These are phyloP conservation scores for Himalopsyche japonica DNA, from an alignment of 2,888 invertebrate genomes.

Conservation along the genomic window DNA sequence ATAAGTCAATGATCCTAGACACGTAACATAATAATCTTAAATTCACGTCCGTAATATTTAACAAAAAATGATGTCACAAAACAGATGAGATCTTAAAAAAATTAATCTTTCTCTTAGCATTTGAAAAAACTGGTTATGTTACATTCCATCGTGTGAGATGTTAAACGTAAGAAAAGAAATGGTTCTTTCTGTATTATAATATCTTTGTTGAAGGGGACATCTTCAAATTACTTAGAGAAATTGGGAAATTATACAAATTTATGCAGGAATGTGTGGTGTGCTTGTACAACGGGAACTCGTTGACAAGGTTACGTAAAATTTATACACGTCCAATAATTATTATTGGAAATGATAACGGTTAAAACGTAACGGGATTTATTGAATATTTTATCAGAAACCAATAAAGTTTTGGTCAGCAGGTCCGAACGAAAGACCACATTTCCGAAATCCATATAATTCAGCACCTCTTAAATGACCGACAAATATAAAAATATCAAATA, in stretches of 20 bases:
- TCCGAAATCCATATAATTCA: too few species aligned
- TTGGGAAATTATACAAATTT: conserved; percentile 28
- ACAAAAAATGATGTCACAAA: neutral
- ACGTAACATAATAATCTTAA: too few species aligned
- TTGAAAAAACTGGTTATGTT: conserved; percentile 16
- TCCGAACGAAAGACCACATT: too few species aligned
- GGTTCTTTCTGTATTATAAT: neutral
- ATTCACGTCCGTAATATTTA: too few species aligned
- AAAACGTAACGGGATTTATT: neutral
- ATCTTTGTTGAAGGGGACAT: neutral
- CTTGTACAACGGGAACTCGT: conserved; percentile 6
- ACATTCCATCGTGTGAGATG: conserved; percentile 17
- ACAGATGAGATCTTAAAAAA: neutral
- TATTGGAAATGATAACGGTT: neutral
- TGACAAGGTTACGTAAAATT: conserved; percentile 19
- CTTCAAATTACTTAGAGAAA: conserved; percentile 27
- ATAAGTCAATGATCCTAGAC: too few species aligned
- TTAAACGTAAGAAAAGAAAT: neutral
- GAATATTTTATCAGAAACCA: neutral
- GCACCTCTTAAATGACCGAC: too few species aligned
- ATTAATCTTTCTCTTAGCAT: neutral
- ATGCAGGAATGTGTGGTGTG: conserved; percentile 30
- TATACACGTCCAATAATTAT: neutral
- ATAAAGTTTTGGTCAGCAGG: too few species aligned
- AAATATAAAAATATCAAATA: too few species aligned